Evolutionary conservation across 2,113 vertebrate species (phyloP).

Genomic region (Loxodonta africana): DNA sequence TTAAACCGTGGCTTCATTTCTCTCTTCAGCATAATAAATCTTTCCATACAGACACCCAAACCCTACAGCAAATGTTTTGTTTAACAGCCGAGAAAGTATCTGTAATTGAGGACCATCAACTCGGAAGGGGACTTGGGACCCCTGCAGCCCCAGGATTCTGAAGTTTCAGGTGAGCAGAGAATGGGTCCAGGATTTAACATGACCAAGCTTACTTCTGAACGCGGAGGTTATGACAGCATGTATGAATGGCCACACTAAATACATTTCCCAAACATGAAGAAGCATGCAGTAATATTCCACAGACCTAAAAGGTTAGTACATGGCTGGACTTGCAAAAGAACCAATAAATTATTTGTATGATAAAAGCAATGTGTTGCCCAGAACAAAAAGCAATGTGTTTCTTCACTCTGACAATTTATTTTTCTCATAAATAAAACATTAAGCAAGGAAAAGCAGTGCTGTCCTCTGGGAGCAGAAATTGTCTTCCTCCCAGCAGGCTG

Average conservation of each 20-base stretch:
- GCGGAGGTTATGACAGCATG: conserved; percentile 67
- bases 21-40: neutral
- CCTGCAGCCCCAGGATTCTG: rapidly evolving
- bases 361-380: conserved; percentile 92
- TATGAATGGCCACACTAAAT: conserved; percentile 79
- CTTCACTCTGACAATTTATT: conserved; percentile 92
- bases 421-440: conserved; percentile 93
- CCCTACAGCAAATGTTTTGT: neutral
- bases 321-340: conserved; percentile 87
- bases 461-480: conserved; percentile 89
- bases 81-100: neutral
- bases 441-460: conserved; percentile 88
- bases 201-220: conserved; percentile 27
- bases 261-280: conserved; percentile 72
- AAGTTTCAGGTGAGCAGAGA: neutral
- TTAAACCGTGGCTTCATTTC: neutral
- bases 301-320: conserved; percentile 88
- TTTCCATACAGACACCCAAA: neutral
- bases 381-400: conserved; percentile 92
- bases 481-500: conserved; percentile 89
- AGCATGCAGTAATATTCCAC: conserved; percentile 72
- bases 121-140: neutral
- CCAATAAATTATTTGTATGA: conserved; percentile 93
- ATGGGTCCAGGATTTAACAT: conserved; percentile 13
- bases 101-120: neutral